Conservation (phyloP, 2,888 invertebrate species). For the Nomada ruficornis region DNA sequence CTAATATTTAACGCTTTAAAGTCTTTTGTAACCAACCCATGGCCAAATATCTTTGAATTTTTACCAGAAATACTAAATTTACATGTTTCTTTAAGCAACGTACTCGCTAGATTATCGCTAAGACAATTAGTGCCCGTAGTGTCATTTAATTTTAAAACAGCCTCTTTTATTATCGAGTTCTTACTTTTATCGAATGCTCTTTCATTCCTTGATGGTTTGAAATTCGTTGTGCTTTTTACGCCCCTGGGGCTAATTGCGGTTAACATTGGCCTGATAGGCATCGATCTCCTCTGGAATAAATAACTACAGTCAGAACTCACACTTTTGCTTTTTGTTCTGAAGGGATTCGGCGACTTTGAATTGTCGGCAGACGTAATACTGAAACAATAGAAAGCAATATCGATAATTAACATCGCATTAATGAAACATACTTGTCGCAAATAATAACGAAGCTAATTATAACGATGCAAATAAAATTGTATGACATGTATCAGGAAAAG, state of each 20-base stretch:
- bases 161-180: constrained; percentile 80
- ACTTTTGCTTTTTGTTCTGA: constrained; percentile 70
- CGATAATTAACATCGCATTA: not conserved
- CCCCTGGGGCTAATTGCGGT: constrained; percentile 73
- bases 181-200: constrained; percentile 74
- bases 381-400: constrained; percentile 50
- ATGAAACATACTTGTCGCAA: not conserved
- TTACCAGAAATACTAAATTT: constrained; percentile 76
- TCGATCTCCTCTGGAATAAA: constrained; percentile 72
- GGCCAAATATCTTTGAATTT: constrained; percentile 76
- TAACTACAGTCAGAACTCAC: constrained; percentile 72
- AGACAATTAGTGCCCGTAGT: constrained; percentile 69
- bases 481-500: not conserved
- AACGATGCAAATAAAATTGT: not conserved
- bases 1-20: constrained; percentile 79
- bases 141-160: constrained; percentile 79
- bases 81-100: constrained; percentile 77
- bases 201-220: constrained; percentile 79
- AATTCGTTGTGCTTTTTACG: constrained; percentile 80
- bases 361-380: constrained; percentile 71
- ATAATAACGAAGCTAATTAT: not conserved
- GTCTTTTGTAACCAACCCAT: constrained; percentile 80
- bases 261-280: constrained; percentile 73
- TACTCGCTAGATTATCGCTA: constrained; percentile 73
- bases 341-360: constrained; percentile 74